These are phyloP conservation scores for Caenorhabditis doughertyi DNA, from an alignment of 2,888 invertebrate species.

Conservation along the genomic window DNA sequence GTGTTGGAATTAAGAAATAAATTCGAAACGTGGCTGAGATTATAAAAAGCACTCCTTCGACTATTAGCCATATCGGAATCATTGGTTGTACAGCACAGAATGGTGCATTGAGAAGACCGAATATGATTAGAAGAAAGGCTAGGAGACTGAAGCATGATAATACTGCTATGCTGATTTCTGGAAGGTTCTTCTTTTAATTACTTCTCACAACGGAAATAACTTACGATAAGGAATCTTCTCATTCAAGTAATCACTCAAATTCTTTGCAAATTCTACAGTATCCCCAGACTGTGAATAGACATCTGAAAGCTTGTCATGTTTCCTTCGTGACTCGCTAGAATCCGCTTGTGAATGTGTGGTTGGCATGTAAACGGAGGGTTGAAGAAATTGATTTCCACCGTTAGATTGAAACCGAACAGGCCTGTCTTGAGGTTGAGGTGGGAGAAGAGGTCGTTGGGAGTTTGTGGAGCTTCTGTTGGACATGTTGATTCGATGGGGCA, in stretches of 20 bases:
- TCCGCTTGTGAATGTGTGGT: slow-evolving; percentile 61
- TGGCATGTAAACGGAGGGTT: slow-evolving; percentile 51
- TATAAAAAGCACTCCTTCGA: slow-evolving; percentile 77
- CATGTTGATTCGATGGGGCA: slow-evolving; percentile 38
- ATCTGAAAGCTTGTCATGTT: slow-evolving; percentile 69
- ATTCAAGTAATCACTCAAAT: slow-evolving; percentile 76
- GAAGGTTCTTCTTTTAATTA: not conserved
- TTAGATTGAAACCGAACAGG: slow-evolving; percentile 49
- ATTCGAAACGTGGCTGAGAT: slow-evolving; percentile 75
- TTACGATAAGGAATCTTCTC: slow-evolving; percentile 75
- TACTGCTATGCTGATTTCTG: slow-evolving; percentile 59
- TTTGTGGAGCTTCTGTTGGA: slow-evolving; percentile 48
- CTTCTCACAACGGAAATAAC: not conserved
- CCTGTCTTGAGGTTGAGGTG: slow-evolving; percentile 25
- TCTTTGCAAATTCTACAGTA: slow-evolving; percentile 79
- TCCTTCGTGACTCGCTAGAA: slow-evolving; percentile 63
- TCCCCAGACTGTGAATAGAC: slow-evolving; percentile 78
- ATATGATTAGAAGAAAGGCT: slow-evolving; percentile 58
- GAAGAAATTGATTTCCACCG: slow-evolving; percentile 5
- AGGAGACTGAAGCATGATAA: slow-evolving; percentile 53
- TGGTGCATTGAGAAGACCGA: slow-evolving; percentile 74
- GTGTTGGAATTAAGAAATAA: slow-evolving; percentile 71
- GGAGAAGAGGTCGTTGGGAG: slow-evolving; percentile 46
- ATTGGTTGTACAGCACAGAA: slow-evolving; percentile 79
- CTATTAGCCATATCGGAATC: slow-evolving; percentile 80